phyloP scores from a whole-genome alignment of 2,113 vertebrate genomes.

The Fulica atra region DNA sequence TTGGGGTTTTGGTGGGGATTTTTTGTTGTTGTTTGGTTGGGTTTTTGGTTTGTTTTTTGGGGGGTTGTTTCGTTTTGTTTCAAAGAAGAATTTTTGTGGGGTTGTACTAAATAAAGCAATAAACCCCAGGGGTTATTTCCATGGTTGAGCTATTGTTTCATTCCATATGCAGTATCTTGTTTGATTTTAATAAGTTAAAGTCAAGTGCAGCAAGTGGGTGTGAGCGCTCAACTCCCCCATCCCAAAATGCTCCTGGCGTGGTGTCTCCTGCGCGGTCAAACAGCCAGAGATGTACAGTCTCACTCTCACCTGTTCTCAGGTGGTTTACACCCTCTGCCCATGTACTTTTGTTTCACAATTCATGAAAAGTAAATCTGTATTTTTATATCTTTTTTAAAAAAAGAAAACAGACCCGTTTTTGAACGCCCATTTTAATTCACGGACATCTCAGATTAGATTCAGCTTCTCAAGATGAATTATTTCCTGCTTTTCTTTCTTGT shows the following conservation, averaged over 20 bases:
- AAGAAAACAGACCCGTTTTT: neutral
- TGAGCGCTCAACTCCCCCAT: neutral
- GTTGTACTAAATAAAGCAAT: neutral
- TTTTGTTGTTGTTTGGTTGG: no score
- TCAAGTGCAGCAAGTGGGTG: slow-evolving; percentile 6
- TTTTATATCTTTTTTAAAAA: neutral
- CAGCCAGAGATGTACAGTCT: neutral
- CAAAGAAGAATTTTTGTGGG: neutral
- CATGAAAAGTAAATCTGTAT: neutral
- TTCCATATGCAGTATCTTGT: neutral
- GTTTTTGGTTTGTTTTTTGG: neutral
- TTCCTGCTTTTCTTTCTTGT: slow-evolving; percentile 74
- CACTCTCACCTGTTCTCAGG: neutral
- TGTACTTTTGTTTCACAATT: neutral
- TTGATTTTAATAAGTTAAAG: neutral
- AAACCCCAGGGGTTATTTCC: neutral
- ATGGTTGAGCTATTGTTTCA: neutral
- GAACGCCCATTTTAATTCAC: neutral
- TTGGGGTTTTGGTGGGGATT: neutral
- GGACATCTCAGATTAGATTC: slow-evolving; percentile 22
- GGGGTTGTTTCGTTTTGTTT: neutral
- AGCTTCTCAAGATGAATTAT: slow-evolving; percentile 71
- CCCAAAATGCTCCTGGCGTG: neutral
- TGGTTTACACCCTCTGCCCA: neutral
- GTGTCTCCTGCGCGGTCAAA: neutral